phyloP scores from a whole-genome alignment of 2,888 invertebrate genomes.

The Cryptocephalus moraei region DNA sequence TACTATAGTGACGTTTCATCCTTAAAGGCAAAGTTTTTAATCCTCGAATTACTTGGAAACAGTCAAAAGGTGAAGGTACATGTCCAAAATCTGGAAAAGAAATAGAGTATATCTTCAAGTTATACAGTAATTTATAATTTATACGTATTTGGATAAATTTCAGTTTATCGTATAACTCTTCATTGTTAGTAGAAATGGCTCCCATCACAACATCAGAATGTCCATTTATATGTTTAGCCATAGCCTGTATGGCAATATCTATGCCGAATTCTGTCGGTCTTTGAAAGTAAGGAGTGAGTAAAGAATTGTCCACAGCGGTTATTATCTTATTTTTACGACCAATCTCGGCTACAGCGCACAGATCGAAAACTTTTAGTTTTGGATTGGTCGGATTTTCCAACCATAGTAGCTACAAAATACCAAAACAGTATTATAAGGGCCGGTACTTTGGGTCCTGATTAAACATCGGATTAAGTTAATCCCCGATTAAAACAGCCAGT shows the following conservation, averaged over 20 bases:
- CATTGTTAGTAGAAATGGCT: constrained; percentile 64
- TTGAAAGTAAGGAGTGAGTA: constrained; percentile 84
- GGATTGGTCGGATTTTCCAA: constrained; percentile 95
- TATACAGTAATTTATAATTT: too few relatives aligned
- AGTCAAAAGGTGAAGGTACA: constrained; percentile 90
- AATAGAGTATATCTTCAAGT: too few relatives aligned
- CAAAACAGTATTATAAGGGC: too few relatives aligned
- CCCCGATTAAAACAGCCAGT: too few relatives aligned
- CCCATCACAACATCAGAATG: constrained; percentile 98
- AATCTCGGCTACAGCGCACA: constrained; percentile 56
- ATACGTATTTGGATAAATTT: not conserved
- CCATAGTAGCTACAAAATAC: constrained; percentile 45
- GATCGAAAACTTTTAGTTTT: constrained; percentile 75
- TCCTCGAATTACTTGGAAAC: constrained; percentile 79
- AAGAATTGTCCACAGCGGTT: constrained; percentile 87
- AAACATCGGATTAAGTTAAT: too few relatives aligned
- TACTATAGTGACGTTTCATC: constrained; percentile 77
- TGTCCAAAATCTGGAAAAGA: constrained; percentile 59
- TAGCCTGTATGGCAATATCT: constrained; percentile 81
- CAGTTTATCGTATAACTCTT: not conserved
- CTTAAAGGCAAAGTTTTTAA: constrained; percentile 79
- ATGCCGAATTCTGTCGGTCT: constrained; percentile 83
- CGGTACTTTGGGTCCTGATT: too few relatives aligned
- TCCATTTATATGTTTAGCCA: constrained; percentile 97
- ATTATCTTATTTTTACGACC: constrained; percentile 52